Base-by-base conservation (phyloP, 2,888 invertebrate genomes). In the Drosophila pegasa region DNA sequence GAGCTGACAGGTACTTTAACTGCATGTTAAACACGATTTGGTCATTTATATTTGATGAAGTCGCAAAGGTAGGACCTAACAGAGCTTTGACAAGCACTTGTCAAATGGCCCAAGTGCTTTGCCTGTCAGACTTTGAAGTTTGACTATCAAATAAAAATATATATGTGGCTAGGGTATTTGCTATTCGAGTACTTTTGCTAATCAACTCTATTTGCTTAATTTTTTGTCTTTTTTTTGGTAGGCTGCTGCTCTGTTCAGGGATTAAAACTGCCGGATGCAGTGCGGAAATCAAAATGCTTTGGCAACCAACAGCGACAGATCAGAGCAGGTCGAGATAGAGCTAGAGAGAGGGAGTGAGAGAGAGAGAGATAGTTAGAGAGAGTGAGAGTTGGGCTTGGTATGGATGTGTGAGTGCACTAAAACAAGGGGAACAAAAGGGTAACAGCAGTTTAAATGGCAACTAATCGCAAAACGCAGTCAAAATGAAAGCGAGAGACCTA, bases 401-500 rank as follows among this genome's bases (percentile, higher is more conserved):
- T 27, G 10, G 12, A 29, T 31, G 31, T 29, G 47, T 48, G 18
- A 9, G 31, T 7, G 35, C 1, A 16, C 25, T 16, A n/a, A 29
- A 37, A 37, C 10, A 33, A 43, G 27, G 33, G 12, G 25, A 38
- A 48, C 31, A 57, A 57, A 62, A 74, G 72, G 72, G 67, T 75
- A 82, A 88, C 77, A 88, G 73, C 79, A 78, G 81, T 78, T 86
- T 87, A 88, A 88, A 87, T 81, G 88, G 84, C 87, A 87, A 87
- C 86, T 86, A 86, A 86, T 86, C 88, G 81, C 75, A 80, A 77
- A 84, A 70, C 68, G 65, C 58, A 72, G 20, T 41, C 45, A 43
- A 29, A 33, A 38, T 16, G 52, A 22, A 14, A 16, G 38, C 4
- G 18, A 20, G 40, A n/a, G 22, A 25, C 14, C 5, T 22, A 27